A percentile compares a stretch with the other conserved stretches of the same genome.
phyloP scores from a whole-genome alignment of 2,797 vertebrate species.

The Menidia menidia region DNA sequence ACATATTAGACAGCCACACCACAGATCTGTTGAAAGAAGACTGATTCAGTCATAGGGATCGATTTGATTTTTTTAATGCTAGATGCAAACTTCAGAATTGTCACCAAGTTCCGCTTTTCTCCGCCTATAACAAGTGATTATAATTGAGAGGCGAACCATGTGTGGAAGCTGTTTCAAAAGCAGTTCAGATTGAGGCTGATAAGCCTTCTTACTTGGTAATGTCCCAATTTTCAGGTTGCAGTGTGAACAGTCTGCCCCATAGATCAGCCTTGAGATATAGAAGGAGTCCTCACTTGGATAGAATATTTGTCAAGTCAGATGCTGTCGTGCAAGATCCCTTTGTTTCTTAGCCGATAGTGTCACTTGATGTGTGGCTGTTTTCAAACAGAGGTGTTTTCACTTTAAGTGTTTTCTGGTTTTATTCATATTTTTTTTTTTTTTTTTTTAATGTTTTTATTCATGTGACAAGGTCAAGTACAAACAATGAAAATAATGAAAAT shows the following conservation, averaged over 20 bases:
- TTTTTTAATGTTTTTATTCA: too few relatives aligned
- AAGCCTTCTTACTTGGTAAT: constrained; percentile 4
- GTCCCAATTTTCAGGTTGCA: not conserved
- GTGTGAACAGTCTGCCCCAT: not conserved
- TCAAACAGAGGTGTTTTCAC: not conserved
- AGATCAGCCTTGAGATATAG: not conserved
- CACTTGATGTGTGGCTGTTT: not conserved
- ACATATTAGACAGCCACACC: not conserved
- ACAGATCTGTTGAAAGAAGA: not conserved
- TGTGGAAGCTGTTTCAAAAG: constrained; percentile 3
- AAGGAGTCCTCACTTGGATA: too few relatives aligned
- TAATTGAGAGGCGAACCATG: not conserved
- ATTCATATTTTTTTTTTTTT: too few relatives aligned
- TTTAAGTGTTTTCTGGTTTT: too few relatives aligned
- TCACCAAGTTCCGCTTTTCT: too few relatives aligned
- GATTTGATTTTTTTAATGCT: not conserved
- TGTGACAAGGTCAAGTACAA: too few relatives aligned
- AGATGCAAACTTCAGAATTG: not conserved
- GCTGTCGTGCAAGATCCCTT: not conserved
- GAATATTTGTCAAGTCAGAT: too few relatives aligned
- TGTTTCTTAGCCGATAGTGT: not conserved
- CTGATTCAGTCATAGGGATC: not conserved
- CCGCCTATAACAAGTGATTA: not conserved
- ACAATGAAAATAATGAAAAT: too few relatives aligned
- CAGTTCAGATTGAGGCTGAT: not conserved